These are phyloP conservation scores for Glossophaga mutica DNA, from an alignment of 2,797 vertebrate genomes.

Conservation along the genomic window DNA sequence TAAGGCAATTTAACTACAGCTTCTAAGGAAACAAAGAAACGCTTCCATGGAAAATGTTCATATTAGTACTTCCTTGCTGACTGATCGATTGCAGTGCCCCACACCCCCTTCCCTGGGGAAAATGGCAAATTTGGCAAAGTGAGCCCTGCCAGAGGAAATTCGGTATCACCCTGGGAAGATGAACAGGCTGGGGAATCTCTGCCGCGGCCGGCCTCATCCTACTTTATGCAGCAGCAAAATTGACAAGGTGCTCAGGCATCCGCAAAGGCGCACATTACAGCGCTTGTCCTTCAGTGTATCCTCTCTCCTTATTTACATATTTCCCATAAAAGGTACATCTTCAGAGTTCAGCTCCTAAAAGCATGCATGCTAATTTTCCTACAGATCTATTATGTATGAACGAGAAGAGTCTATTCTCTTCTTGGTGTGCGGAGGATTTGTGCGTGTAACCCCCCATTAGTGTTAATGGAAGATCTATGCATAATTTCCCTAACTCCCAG, in stretches of 20 bases:
- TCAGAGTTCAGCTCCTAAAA: constrained; percentile 75
- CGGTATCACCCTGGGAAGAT: not conserved
- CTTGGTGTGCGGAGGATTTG: constrained; percentile 74
- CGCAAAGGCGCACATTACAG: constrained; percentile 54
- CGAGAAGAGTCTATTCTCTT: constrained; percentile 75
- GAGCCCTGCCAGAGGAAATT: constrained; percentile 36
- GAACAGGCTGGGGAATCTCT: not conserved
- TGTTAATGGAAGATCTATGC: constrained; percentile 79
- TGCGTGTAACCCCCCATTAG: constrained; percentile 78
- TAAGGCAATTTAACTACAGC: not conserved
- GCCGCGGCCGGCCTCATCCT: not conserved
- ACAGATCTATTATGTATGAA: constrained; percentile 85
- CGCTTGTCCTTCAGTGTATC: constrained; percentile 74
- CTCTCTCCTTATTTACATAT: constrained; percentile 76
- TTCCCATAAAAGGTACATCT: constrained; percentile 77
- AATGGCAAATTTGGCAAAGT: constrained; percentile 26
- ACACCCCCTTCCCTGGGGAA: not conserved
- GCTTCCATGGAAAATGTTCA: not conserved
- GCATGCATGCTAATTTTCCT: constrained; percentile 79
- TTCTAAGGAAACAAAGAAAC: not conserved
- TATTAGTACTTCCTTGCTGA: not conserved
- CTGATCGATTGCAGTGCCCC: accelerated
- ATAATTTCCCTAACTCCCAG: constrained; percentile 67
- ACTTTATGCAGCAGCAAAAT: constrained; percentile 39
- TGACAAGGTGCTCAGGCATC: constrained; percentile 62